A percentile compares a stretch with the other conserved stretches of the same genome.
phyloP scores from a whole-genome alignment of 2,113 vertebrate genomes.

The Salvelinus sp. region DNA sequence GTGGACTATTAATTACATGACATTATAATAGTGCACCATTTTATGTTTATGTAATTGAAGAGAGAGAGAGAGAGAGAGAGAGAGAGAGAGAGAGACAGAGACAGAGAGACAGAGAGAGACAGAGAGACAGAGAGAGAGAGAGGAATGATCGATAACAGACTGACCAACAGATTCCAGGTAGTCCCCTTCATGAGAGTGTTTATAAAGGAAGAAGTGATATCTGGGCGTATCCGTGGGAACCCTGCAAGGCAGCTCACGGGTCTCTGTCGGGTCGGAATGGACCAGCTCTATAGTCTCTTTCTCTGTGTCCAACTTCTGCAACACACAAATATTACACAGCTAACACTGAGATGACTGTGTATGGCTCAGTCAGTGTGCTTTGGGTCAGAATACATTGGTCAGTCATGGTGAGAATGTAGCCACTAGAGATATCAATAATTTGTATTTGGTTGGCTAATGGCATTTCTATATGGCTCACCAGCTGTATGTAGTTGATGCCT shows the following conservation, averaged over 20 bases:
- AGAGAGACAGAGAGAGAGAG: not conserved
- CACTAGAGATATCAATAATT: no score
- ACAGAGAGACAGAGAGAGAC: not conserved
- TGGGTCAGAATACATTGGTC: not conserved
- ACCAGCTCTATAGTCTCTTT: constrained; percentile 93
- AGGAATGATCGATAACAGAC: constrained; percentile 37
- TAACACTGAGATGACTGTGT: not conserved
- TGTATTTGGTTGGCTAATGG: no score
- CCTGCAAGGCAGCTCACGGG: constrained; percentile 82
- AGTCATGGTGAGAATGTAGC: no score
- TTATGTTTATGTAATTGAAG: no score
- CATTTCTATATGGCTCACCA: constrained; percentile 75
- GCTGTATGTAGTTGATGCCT: constrained; percentile 91
- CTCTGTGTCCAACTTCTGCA: constrained; percentile 88
- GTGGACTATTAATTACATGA: not conserved
- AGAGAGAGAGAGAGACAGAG: not conserved
- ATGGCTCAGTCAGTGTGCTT: not conserved
- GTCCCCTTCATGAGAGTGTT: constrained; percentile 92
- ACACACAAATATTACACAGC: constrained; percentile 16
- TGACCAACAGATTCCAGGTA: constrained; percentile 91
- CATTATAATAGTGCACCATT: no score
- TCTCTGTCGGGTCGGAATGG: constrained; percentile 86
- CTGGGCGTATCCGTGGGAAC: constrained; percentile 91
- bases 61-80: not conserved
- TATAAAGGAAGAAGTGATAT: constrained; percentile 98